These are phyloP conservation scores for Minunthozetes semirufus DNA, from an alignment of 2,888 invertebrate species.

Conservation along the genomic window DNA sequence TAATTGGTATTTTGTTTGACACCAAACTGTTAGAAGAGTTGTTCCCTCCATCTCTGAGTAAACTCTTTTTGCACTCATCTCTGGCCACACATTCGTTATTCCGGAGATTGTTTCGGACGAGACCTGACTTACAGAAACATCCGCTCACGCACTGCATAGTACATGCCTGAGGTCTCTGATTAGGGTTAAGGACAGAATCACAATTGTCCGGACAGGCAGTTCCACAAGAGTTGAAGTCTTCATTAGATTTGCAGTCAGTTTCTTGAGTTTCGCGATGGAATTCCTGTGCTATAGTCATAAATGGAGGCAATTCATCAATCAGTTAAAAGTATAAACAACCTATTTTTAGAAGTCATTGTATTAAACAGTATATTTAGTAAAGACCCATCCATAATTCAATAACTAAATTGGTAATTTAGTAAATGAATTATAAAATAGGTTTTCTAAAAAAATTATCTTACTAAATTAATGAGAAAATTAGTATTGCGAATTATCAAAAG, in stretches of 20 bases:
- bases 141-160: slow-evolving; percentile 30
- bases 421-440: too few relatives aligned
- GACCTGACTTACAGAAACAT: slow-evolving; percentile 16
- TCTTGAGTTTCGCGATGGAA: neutral
- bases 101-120: neutral
- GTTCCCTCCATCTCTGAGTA: neutral
- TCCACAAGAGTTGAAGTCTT: slow-evolving; percentile 30
- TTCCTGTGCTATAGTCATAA: neutral
- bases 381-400: too few relatives aligned
- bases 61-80: neutral
- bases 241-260: slow-evolving; percentile 5
- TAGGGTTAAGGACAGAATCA: neutral
- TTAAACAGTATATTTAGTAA: too few relatives aligned
- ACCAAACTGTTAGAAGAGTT: neutral
- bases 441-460: too few relatives aligned
- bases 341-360: too few relatives aligned
- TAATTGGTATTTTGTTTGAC: neutral
- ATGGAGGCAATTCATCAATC: too few relatives aligned
- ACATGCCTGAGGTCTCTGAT: neutral
- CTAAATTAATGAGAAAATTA: too few relatives aligned
- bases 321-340: too few relatives aligned
- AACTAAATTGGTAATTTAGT: too few relatives aligned
- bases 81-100: neutral
- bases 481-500: too few relatives aligned
- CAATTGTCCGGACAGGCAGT: slow-evolving; percentile 31